These are phyloP conservation scores for Dasypogon diadema DNA, from an alignment of 2,888 invertebrate species.

Conservation along the genomic window DNA sequence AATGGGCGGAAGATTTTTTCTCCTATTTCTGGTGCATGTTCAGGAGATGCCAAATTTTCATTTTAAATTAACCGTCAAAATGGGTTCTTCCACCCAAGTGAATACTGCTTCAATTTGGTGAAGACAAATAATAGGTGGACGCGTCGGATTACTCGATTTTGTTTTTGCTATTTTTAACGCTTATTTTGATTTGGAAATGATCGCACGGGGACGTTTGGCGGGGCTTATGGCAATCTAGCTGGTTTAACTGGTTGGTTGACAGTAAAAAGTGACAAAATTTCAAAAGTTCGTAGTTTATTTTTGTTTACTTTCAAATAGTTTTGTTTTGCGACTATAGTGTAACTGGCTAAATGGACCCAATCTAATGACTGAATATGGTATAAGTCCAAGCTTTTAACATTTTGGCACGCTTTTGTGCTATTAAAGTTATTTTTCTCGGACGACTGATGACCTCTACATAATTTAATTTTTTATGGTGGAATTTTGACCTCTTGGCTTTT, in stretches of 20 bases:
- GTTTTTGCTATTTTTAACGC: neutral
- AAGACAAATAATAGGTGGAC: neutral
- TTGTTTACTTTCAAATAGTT: too few relatives aligned
- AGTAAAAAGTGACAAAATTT: neutral
- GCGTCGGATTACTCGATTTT: neutral
- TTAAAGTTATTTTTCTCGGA: too few relatives aligned
- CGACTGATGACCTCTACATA: too few relatives aligned
- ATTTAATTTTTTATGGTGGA: too few relatives aligned
- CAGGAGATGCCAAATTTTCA: neutral
- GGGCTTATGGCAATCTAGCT: neutral
- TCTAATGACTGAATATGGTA: too few relatives aligned
- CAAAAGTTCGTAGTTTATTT: too few relatives aligned
- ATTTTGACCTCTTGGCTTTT: too few relatives aligned
- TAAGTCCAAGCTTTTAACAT: too few relatives aligned
- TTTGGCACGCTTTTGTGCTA: too few relatives aligned
- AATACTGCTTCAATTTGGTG: neutral
- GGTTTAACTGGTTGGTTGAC: neutral
- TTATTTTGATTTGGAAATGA: neutral
- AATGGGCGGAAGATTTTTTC: constrained; percentile 10
- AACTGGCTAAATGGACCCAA: too few relatives aligned
- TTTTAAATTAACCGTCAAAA: neutral
- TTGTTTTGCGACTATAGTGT: too few relatives aligned
- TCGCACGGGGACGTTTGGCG: neutral
- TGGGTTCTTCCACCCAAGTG: constrained; percentile 5
- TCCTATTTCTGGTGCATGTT: neutral